A percentile compares a stretch with the other conserved stretches of the same genome.
Conservation (phyloP, 2,797 vertebrate genomes). For the Limnodromus scolopaceus region DNA sequence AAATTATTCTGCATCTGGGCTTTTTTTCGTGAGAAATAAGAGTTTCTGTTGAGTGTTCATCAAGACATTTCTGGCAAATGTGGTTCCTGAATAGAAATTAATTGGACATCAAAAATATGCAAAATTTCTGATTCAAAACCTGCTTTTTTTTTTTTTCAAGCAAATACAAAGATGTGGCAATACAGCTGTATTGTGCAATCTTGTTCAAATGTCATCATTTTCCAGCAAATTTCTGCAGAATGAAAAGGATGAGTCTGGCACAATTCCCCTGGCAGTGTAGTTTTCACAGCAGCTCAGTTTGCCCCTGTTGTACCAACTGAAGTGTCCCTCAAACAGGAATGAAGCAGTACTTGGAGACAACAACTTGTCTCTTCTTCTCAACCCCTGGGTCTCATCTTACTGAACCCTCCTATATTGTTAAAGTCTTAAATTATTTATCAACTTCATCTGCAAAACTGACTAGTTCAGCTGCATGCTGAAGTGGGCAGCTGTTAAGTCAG, state of each 20-base stretch:
- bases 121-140: background rate
- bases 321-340: background rate
- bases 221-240: background rate
- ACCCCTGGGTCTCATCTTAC: background rate
- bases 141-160: background rate
- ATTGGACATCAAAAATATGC: background rate
- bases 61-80: background rate
- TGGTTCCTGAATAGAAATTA: background rate
- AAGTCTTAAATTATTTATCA: background rate
- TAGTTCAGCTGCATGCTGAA: background rate
- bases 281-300: background rate
- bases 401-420: background rate
- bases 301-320: background rate
- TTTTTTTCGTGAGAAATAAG: background rate
- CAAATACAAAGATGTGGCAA: background rate
- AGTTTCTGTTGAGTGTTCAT: background rate
- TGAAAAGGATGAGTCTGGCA: background rate
- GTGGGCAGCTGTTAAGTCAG: background rate
- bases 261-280: background rate
- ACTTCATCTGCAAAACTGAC: background rate
- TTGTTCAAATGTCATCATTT: background rate
- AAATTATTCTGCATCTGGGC: background rate
- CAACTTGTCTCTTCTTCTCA: background rate
- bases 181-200: background rate
- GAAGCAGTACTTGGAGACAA: background rate